These are phyloP conservation scores for Drosophila tripunctata DNA, from an alignment of 2,888 invertebrate species.

Conservation along the genomic window DNA sequence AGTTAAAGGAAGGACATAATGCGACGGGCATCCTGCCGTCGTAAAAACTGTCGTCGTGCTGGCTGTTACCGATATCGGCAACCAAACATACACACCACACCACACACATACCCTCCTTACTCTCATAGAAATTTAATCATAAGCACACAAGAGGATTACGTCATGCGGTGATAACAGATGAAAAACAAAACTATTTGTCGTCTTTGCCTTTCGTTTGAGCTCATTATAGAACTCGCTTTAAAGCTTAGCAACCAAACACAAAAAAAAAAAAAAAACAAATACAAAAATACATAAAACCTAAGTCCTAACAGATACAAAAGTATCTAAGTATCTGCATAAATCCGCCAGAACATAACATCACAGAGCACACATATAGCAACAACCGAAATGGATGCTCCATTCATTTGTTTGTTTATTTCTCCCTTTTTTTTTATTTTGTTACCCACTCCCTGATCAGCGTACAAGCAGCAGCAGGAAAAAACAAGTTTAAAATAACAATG, in stretches of 20 bases:
- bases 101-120: conserved; percentile 22
- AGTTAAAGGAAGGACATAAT: conserved; percentile 78
- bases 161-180: conserved; percentile 59
- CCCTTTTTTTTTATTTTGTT: conserved; percentile 61
- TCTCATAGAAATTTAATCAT: conserved; percentile 68
- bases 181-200: conserved; percentile 77
- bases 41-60: conserved; percentile 75
- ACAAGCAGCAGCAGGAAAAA: conserved; percentile 36
- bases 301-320: conserved; percentile 23
- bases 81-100: conserved; percentile 24
- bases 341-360: conserved; percentile 4
- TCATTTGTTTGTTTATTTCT: neutral
- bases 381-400: neutral
- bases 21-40: conserved; percentile 74
- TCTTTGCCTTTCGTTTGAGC: conserved; percentile 44
- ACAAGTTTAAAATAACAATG: conserved; percentile 68
- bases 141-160: conserved; percentile 70
- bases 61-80: conserved; percentile 68
- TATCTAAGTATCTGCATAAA: conserved; percentile 41
- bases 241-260: conserved; percentile 23
- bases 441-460: too few relatives aligned
- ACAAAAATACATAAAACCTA: neutral
- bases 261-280: too few relatives aligned
- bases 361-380: neutral
- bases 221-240: conserved; percentile 49